phyloP scores from a whole-genome alignment of 53 echinoderm and acorn worm species.

The Mesocentrotus franciscanus region DNA sequence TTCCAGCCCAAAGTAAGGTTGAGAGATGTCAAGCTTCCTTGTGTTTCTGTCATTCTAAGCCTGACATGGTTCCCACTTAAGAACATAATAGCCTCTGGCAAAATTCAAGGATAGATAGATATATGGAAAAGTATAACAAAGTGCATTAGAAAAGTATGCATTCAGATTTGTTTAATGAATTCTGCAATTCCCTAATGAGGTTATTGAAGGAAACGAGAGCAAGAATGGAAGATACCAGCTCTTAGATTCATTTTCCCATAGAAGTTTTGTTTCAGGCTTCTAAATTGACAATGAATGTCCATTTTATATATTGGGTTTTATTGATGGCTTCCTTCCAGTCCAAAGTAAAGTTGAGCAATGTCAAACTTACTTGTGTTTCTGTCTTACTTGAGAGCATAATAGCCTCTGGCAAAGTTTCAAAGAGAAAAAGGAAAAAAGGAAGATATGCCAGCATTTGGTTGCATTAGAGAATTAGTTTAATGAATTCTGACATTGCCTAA shows the following conservation, averaged over 20 bases:
- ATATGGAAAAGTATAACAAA: too few relatives aligned
- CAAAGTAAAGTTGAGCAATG: background rate
- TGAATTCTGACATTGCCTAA: slow-evolving; percentile 15
- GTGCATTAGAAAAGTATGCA: too few relatives aligned
- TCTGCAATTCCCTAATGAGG: too few relatives aligned
- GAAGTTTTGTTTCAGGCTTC: too few relatives aligned
- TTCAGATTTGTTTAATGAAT: too few relatives aligned
- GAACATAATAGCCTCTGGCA: slow-evolving; percentile 8
- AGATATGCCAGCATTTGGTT: background rate
- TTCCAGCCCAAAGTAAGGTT: background rate
- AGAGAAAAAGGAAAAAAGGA: background rate
- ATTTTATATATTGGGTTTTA: background rate
- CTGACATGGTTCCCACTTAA: background rate
- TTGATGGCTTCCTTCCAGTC: slow-evolving; percentile 28
- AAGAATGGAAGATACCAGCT: too few relatives aligned
- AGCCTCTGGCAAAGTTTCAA: background rate
- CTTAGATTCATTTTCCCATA: too few relatives aligned
- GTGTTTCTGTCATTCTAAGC: background rate
- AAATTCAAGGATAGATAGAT: background rate
- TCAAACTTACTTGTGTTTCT: background rate
- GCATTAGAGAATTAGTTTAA: background rate
- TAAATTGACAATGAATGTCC: background rate
- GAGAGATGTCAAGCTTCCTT: slow-evolving; percentile 24
- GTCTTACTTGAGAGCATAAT: background rate
- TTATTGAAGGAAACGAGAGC: too few relatives aligned